Percentiles rank a stretch among this genome's conserved stretches.
Conservation (phyloP, 2,888 invertebrate species). For the Lasioglossum pauxillum region DNA sequence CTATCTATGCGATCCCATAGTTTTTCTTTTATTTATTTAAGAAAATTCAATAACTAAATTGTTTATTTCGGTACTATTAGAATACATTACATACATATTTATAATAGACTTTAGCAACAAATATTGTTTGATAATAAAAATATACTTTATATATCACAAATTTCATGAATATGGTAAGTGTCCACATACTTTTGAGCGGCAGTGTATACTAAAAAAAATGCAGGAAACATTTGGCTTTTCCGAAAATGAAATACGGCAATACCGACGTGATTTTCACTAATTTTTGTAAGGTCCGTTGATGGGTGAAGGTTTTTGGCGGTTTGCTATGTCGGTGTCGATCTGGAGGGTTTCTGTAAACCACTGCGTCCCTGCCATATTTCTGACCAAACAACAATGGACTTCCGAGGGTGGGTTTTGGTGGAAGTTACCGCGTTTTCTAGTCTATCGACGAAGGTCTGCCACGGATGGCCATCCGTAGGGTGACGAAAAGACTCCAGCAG, state of each 20-base stretch:
- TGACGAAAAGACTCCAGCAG: conserved; percentile 32
- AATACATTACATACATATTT: too few species aligned
- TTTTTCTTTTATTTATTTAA: too few species aligned
- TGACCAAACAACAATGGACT: conserved; percentile 41
- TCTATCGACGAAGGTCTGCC: not conserved
- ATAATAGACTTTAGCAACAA: too few species aligned
- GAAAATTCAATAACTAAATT: too few species aligned
- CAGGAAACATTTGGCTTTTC: not conserved
- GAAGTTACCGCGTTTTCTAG: conserved; percentile 32
- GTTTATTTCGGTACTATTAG: too few species aligned
- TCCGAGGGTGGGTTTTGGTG: conserved; percentile 28
- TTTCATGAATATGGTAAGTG: too few species aligned
- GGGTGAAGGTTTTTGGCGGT: not conserved
- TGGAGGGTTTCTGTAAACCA: not conserved
- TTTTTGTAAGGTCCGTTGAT: not conserved
- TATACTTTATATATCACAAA: too few species aligned
- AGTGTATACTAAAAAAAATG: not conserved
- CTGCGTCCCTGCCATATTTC: conserved; percentile 32
- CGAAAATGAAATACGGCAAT: not conserved
- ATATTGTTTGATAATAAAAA: too few species aligned
- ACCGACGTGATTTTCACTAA: not conserved
- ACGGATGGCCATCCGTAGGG: not conserved
- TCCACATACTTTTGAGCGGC: too few species aligned
- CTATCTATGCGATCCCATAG: too few species aligned
- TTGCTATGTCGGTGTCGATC: not conserved